Base-by-base conservation (phyloP, 1,140 invertebrate genomes). In the Cotesia glomerata region DNA sequence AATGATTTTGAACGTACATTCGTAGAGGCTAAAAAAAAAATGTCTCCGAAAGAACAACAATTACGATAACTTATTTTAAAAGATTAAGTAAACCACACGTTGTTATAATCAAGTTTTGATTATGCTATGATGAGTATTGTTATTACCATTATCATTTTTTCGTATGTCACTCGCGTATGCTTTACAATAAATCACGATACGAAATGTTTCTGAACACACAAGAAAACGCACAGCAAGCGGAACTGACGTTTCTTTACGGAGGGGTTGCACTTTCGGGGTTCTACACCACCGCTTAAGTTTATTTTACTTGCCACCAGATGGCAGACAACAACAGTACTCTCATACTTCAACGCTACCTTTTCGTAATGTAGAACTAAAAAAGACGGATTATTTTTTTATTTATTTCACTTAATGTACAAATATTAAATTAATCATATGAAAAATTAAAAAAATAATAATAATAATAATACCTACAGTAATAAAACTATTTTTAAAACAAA, bases 191-290 rank as follows among this genome's bases (percentile, higher is more conserved):
- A 58, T 36, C 63, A 59, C 35, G 34, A 65, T 51, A 59, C 45
- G 63, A 75, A 14, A 71, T 18, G 67, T 9, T 69, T 14, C 36
- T 59, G 52, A 35, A 67, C 64, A 72, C 71, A 62, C 52, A 36
- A 49, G 54, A 77, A 78, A 76, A 73, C 67, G 69, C 77, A 76
- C 75, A 73, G 76, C 78, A 76, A 76, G 76, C 75, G 79, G 75
- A 76, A 79, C 78, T 81, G 80, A 78, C 79, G 81, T 82, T 82
- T 80, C 79, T 75, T 81, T 83, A 82, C 78, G 80, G 80, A 75
- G 76, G 75, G 71, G 49, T 65, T 84, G 83, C 80, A 81, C 81
- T 85, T 83, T 81, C 79, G 83, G 82, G 81, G 79, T 79, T 82
- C 78, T 72, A 80, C 80, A 79, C 76, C 73, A 72, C 75, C 65